Evolutionary conservation across 2,888 invertebrate species (phyloP).

Genomic region (Hedychridium roseum): DNA sequence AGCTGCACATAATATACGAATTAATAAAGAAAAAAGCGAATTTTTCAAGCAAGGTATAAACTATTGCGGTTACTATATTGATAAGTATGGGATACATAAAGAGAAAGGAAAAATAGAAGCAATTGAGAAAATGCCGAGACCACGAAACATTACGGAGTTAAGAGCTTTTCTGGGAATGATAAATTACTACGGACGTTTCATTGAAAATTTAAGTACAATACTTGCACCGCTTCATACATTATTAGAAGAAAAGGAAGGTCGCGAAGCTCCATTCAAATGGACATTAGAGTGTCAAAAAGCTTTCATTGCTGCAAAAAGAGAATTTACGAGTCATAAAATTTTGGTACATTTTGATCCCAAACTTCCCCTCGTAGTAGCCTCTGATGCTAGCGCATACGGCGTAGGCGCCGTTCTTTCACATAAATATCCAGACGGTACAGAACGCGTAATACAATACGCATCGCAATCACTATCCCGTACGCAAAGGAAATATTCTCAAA

Average conservation of each 20-base stretch:
- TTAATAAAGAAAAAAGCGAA: conserved; percentile 32
- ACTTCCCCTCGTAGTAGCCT: conserved; percentile 22
- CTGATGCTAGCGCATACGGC: conserved; percentile 13
- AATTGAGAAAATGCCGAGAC: conserved; percentile 29
- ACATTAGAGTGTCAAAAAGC: conserved; percentile 1
- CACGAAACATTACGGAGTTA: conserved; percentile 27
- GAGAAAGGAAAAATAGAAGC: conserved; percentile 26
- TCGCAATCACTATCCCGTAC: background rate
- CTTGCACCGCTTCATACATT: background rate
- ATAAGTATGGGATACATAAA: conserved; percentile 35
- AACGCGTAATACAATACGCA: conserved; percentile 2
- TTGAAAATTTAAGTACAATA: conserved; percentile 28
- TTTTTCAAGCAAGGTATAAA: conserved; percentile 33
- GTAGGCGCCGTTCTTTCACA: conserved; percentile 14
- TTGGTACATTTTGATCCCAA: conserved; percentile 31
- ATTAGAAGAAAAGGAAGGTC: no score
- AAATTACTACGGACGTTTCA: conserved; percentile 51
- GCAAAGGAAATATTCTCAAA: no score
- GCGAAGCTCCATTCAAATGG: conserved; percentile 6
- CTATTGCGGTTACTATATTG: conserved; percentile 36
- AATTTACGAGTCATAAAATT: conserved; percentile 29
- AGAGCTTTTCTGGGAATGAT: conserved; percentile 39
- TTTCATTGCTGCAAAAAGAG: conserved; percentile 25
- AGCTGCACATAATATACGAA: background rate
- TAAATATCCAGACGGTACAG: background rate